A percentile compares a stretch with the other conserved stretches of the same genome.
phyloP scores from a whole-genome alignment of 1,140 invertebrate species.

The Brevipalpus yothersi region DNA sequence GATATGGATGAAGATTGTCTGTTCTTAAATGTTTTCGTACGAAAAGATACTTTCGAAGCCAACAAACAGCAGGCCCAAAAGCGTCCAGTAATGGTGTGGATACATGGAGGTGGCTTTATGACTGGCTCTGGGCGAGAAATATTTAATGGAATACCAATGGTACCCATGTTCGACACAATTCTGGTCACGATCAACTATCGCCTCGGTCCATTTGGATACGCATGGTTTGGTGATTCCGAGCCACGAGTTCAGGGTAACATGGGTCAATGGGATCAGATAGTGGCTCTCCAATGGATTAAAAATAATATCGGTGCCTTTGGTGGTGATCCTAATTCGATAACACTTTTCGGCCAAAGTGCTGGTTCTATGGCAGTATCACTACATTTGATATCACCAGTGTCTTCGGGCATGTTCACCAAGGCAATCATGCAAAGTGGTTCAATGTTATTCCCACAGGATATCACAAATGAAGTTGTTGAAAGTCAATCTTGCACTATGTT shows the following conservation, averaged over 20 bases:
- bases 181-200: slow-evolving; percentile 84
- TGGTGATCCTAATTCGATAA: slow-evolving; percentile 11
- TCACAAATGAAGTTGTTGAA: neutral
- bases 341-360: slow-evolving; percentile 30
- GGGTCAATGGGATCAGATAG: neutral
- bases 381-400: slow-evolving; percentile 29
- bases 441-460: neutral
- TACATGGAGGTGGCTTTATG: slow-evolving; percentile 63
- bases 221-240: slow-evolving; percentile 45
- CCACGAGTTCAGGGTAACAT: neutral
- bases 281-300: neutral
- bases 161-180: slow-evolving; percentile 70
- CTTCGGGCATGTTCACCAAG: slow-evolving; percentile 13
- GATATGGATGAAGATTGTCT: slow-evolving; percentile 64
- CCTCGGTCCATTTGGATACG: slow-evolving; percentile 68
- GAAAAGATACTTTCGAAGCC: slow-evolving; percentile 17
- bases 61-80: no score
- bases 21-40: slow-evolving; percentile 70
- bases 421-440: slow-evolving; percentile 11
- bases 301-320: neutral
- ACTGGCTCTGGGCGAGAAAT: slow-evolving; percentile 33
- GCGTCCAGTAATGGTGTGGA: slow-evolving; percentile 19
- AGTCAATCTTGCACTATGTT: neutral
- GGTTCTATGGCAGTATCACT: slow-evolving; percentile 29
- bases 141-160: slow-evolving; percentile 23